Evolutionary conservation across 2,113 vertebrate genomes (phyloP).

Genomic region (Catharus minimus): DNA sequence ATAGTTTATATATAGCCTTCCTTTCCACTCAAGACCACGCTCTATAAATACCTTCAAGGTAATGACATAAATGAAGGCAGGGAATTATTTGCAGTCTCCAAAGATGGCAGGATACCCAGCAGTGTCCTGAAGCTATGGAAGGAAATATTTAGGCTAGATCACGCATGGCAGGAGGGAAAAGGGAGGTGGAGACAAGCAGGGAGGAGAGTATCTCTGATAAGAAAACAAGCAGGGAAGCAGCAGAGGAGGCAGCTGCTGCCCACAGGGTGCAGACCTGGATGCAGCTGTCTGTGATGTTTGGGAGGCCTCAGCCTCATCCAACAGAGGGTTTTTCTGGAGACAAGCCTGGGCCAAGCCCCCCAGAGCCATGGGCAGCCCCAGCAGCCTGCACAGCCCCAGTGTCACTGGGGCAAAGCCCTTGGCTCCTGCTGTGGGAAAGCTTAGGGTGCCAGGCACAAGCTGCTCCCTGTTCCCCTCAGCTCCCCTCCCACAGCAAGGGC

Average conservation of each 20-base stretch:
- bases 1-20: constrained; percentile 32
- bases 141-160: constrained; percentile 43
- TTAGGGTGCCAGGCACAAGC: background rate
- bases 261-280: accelerated
- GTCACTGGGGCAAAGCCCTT: background rate
- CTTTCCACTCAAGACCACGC: constrained; percentile 11
- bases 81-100: constrained; percentile 59
- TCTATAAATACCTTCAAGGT: constrained; percentile 70
- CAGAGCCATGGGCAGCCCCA: background rate
- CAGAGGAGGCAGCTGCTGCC: background rate
- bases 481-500: background rate
- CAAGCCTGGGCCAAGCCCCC: accelerated
- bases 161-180: background rate
- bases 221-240: background rate
- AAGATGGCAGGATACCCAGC: constrained; percentile 49
- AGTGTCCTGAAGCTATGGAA: constrained; percentile 60
- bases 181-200: background rate
- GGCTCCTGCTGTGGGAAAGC: background rate
- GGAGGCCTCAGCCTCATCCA: background rate
- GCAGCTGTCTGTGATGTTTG: background rate
- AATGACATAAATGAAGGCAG: constrained; percentile 61
- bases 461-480: background rate
- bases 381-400: background rate
- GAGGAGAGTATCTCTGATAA: background rate
- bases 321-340: background rate